A percentile compares a stretch with the other conserved stretches of the same genome.
Evolutionary conservation across 1,140 invertebrate genomes (phyloP).

Genomic region (Atopsyche davidsoni): DNA sequence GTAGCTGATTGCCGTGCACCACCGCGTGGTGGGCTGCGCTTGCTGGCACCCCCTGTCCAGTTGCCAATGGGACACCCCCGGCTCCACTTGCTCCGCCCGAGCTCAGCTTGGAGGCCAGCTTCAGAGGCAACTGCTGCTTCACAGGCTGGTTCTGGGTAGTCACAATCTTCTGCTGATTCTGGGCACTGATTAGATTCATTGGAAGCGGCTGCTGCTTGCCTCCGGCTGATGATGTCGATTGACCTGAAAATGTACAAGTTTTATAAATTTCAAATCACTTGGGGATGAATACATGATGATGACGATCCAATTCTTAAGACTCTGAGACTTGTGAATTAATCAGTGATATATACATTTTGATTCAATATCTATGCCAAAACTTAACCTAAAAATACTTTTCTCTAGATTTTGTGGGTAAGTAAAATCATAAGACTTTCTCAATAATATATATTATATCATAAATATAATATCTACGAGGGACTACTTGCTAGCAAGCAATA

Average conservation of each 20-base stretch:
- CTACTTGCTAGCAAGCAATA: too few species aligned
- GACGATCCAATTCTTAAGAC: too few species aligned
- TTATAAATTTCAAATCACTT: too few species aligned
- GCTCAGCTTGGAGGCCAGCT: conserved; percentile 52
- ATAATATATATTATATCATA: too few species aligned
- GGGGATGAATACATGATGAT: too few species aligned
- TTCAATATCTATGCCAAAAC: too few species aligned
- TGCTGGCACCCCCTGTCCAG: neutral
- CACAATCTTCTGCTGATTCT: conserved; percentile 73
- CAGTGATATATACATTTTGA: too few species aligned
- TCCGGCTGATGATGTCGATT: conserved; percentile 27
- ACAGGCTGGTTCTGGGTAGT: conserved; percentile 49
- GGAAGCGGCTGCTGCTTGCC: conserved; percentile 56
- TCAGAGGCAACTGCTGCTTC: conserved; percentile 80
- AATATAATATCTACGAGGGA: too few species aligned
- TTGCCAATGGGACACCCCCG: conserved; percentile 20
- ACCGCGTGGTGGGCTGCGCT: conserved; percentile 14
- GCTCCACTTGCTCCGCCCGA: conserved; percentile 32
- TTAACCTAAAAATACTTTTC: too few species aligned
- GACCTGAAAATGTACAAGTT: conserved; percentile 20
- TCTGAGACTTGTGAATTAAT: too few species aligned
- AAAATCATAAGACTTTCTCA: too few species aligned
- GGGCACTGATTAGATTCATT: conserved; percentile 71
- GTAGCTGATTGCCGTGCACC: conserved; percentile 24
- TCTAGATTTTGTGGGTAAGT: too few species aligned